Base-by-base conservation (phyloP, 2,888 invertebrate genomes). In the Diabrotica balteata region DNA sequence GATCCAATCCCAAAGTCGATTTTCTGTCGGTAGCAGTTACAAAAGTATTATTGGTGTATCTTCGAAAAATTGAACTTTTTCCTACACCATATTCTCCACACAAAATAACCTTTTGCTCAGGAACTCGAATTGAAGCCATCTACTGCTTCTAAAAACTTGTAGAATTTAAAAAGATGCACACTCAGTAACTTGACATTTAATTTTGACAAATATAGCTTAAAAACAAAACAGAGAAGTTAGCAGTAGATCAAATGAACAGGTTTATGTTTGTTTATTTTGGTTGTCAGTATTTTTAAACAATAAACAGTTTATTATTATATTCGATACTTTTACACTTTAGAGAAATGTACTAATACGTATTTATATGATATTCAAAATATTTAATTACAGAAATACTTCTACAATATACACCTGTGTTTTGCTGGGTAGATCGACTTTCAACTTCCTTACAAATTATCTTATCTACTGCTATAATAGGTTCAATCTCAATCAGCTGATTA, bases 21-120 rank as follows among this genome's bases (percentile, higher is more conserved):
- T 92, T 90, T 82, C 94, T 88, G 81, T 94, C 94, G 10, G 90
- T 90, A 68, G 91, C 90, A 22, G 92, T 90, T n/a, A 94, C 89
- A 83, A 94, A 95, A n/a, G 92, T 91, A 83, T 96, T 92, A 80
- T 93, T 95, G 67, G 95, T 91, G 84, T 95, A 97, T 73, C 97
- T 88, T 65, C 97, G 89, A 83, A 97, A 97, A 75, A 97, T 85
- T 32, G 96, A 96, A 82, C 94, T 95, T 86, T 97, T 97, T 49
- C 97, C 97, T 32, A 96, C 97, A 66, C 97, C 96, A 85, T 94
- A 97, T 86, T 97, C 97, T 51, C 97, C 97, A 84, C 95, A 96
- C 68, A 97, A 86, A 80, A 97, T 97, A 49, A 97, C 93, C 89
- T 97, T 96, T 77, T 94, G 90, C 78, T 93, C 93, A 42, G 95